Base-by-base conservation (phyloP, 2,888 invertebrate genomes). In the Thereva unica region DNA sequence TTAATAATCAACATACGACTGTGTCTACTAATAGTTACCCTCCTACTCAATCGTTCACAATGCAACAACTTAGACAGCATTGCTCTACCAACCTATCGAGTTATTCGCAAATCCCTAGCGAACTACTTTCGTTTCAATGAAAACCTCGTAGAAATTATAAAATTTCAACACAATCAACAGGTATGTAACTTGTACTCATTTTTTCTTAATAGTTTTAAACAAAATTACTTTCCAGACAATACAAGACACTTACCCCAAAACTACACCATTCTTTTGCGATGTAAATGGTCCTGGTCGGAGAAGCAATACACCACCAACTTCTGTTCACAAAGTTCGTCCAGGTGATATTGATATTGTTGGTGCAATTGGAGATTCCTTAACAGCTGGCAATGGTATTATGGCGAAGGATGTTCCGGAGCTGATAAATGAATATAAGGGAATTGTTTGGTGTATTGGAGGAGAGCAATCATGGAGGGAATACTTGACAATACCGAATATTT, bases 261-360 rank as follows among this genome's bases (percentile, higher is more conserved):
- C 75, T 9, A 73, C 75, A 4, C 61, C 75, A 50, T 72, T 77
- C 41, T 77, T 78, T 68, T 81, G 81, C 66, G 80, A 81, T 73
- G 71, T 75, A 1, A 73, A 74, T 38, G 72, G 75, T 67, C 79
- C 78, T 3, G 64, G 64, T 37, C 23, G 37, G 34, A 75, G 85
- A 44, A 80, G 80, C 61, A 73, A 72, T 0, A 71, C 61, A 4
- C 75, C 80, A 4, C 87, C 87, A 0, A 78, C 71, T 1, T 84
- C 82, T n/a, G 85, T 87, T 4, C 84, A 87, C 76, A 75, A 80
- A 53, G 72, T 88, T 64, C 79, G 84, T 55, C 87, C 87, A 0
- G 87, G 87, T 4, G 87, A 87, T 74, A 84, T 87, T 41, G 85
- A 86, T 71, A 78, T 87, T 2, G 78, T 87, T 8, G 87, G 78